Percentiles rank a stretch among this genome's conserved stretches.
These are phyloP conservation scores for Pangasius sanitwongsei DNA, from an alignment of 2,797 vertebrate genomes.

Conservation along the genomic window DNA sequence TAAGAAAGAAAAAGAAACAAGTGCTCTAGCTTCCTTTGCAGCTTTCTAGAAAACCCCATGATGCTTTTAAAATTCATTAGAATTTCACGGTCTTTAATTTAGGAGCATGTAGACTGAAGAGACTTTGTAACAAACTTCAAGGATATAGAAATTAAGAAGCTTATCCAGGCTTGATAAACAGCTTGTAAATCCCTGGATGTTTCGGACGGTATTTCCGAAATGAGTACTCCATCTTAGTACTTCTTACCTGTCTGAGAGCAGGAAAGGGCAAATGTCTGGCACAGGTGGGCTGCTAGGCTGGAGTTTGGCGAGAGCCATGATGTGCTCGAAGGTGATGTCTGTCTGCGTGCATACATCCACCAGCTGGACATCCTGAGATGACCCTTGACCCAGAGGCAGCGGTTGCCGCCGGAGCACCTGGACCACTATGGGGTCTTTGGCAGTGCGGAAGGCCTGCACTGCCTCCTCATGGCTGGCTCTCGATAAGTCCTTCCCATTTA, in stretches of 20 bases:
- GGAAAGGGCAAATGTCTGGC: constrained; percentile 94
- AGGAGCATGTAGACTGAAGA: background rate
- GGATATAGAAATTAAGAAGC: background rate
- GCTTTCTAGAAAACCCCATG: constrained; percentile 61
- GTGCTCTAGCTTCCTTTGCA: constrained; percentile 57
- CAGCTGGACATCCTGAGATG: constrained; percentile 83
- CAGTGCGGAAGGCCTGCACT: constrained; percentile 86
- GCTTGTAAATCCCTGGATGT: constrained; percentile 3
- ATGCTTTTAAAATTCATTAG: constrained; percentile 44
- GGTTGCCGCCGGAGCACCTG: constrained; percentile 91
- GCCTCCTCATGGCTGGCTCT: constrained; percentile 94
- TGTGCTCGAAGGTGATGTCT: constrained; percentile 97
- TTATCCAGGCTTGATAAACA: constrained; percentile 9
- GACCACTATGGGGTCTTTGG: constrained; percentile 94
- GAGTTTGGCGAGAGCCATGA: constrained; percentile 94
- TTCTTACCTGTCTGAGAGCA: constrained; percentile 93
- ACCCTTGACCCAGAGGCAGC: constrained; percentile 75
- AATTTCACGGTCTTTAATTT: constrained; percentile 11
- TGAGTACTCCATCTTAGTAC: background rate
- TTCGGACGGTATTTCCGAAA: background rate
- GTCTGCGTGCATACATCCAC: constrained; percentile 95
- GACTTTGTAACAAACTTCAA: constrained; percentile 1
- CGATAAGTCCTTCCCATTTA: constrained; percentile 93
- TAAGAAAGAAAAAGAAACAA: constrained; percentile 59
- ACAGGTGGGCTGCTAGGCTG: constrained; percentile 91